phyloP scores from a whole-genome alignment of 2,113 vertebrate species.

The Pan paniscus region DNA sequence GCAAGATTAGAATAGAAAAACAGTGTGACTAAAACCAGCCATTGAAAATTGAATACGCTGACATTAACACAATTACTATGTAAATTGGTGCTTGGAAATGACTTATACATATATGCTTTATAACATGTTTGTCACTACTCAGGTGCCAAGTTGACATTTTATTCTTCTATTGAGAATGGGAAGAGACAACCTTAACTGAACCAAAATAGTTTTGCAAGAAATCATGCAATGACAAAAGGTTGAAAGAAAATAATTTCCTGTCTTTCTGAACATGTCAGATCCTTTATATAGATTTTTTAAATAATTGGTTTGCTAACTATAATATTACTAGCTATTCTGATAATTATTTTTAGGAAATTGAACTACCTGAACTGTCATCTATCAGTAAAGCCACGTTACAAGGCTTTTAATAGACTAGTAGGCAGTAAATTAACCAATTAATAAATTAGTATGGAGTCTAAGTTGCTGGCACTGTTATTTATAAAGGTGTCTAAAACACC shows the following conservation, averaged over 20 bases:
- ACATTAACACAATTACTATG: constrained; percentile 84
- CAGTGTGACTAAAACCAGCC: constrained; percentile 74
- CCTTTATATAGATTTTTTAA: not conserved
- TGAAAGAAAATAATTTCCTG: not conserved
- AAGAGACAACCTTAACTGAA: constrained; percentile 71
- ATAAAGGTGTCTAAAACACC: constrained; percentile 49
- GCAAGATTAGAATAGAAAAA: constrained; percentile 80
- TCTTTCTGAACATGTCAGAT: constrained; percentile 25
- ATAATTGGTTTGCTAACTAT: constrained; percentile 36
- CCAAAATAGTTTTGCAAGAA: constrained; percentile 53
- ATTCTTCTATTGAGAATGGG: constrained; percentile 51
- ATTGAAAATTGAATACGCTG: constrained; percentile 81
- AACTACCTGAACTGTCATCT: not conserved
- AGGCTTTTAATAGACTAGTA: constrained; percentile 40
- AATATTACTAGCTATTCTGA: not conserved
- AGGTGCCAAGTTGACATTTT: constrained; percentile 74
- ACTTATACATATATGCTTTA: constrained; percentile 71
- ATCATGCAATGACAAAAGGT: constrained; percentile 25
- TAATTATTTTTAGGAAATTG: not conserved
- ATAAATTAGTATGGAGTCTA: constrained; percentile 1
- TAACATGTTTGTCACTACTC: constrained; percentile 66
- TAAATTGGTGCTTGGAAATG: constrained; percentile 79
- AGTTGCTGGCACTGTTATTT: not conserved
- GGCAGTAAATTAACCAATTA: not conserved
- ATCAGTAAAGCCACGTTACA: constrained; percentile 41